A percentile compares a stretch with the other conserved stretches of the same genome.
phyloP scores from a whole-genome alignment of 2,888 invertebrate genomes.

The Pyrrhia umbra region DNA sequence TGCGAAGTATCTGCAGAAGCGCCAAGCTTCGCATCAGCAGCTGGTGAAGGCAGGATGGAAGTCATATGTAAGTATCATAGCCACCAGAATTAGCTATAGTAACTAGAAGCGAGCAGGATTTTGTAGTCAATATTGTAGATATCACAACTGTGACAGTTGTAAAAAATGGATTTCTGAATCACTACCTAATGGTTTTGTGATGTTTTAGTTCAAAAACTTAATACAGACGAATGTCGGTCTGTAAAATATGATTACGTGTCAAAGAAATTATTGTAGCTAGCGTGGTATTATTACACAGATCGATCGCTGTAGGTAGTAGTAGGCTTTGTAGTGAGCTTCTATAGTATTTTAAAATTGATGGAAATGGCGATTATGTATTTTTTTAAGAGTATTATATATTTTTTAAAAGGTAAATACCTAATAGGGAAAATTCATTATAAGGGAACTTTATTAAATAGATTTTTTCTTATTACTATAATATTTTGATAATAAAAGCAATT shows the following conservation, averaged over 20 bases:
- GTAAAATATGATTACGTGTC: neutral
- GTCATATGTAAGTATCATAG: constrained; percentile 93
- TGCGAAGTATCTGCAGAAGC: constrained; percentile 95
- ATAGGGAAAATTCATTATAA: too few relatives aligned
- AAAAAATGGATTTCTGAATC: neutral
- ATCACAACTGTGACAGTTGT: too few relatives aligned
- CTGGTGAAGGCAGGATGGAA: constrained; percentile 94
- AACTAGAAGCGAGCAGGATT: too few relatives aligned
- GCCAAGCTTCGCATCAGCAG: constrained; percentile 93
- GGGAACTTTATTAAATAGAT: constrained; percentile 19
- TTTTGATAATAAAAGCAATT: constrained; percentile 52
- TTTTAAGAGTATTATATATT: neutral
- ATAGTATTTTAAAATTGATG: neutral
- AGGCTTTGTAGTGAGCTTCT: neutral
- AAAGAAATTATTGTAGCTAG: neutral
- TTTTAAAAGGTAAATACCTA: too few relatives aligned
- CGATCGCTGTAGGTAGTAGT: neutral
- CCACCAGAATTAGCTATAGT: too few relatives aligned
- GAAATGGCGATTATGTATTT: neutral
- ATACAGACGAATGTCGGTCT: neutral
- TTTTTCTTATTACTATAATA: constrained; percentile 42
- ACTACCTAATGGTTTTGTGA: neutral
- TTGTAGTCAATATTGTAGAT: too few relatives aligned
- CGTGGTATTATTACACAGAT: neutral
- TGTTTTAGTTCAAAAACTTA: neutral